phyloP scores from a whole-genome alignment of 2,113 vertebrate species.

The Tretioscincus oriximinensis region DNA sequence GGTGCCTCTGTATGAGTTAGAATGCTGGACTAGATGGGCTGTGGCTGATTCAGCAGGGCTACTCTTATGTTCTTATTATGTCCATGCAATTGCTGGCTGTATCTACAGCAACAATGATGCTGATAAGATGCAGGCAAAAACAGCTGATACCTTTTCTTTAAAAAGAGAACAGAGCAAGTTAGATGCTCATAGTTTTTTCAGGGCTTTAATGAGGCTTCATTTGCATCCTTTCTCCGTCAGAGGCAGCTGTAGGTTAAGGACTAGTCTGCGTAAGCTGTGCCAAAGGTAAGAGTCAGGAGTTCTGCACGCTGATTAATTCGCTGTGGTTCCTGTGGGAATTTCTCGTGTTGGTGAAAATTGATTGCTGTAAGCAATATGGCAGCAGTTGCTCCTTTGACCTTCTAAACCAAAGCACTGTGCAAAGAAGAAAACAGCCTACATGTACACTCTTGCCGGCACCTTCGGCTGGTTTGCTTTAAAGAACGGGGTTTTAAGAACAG shows the following conservation, averaged over 20 bases:
- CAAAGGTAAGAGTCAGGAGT: conserved; percentile 70
- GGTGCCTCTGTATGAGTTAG: too few species aligned
- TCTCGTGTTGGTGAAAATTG: conserved; percentile 70
- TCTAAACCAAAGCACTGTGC: conserved; percentile 64
- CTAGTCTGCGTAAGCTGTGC: conserved; percentile 70
- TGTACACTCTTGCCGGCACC: not conserved
- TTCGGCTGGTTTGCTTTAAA: not conserved
- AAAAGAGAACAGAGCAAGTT: not conserved
- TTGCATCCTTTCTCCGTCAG: conserved; percentile 67
- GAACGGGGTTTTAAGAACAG: not conserved
- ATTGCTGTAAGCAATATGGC: conserved; percentile 71
- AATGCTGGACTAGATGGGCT: too few species aligned
- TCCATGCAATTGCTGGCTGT: not conserved
- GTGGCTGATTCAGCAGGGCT: too few species aligned
- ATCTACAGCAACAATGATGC: not conserved
- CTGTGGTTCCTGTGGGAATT: conserved; percentile 65
- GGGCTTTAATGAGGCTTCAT: conserved; percentile 64
- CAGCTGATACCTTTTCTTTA: not conserved
- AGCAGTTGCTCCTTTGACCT: conserved; percentile 59
- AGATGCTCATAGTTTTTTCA: conserved; percentile 55
- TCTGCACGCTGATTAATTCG: conserved; percentile 72
- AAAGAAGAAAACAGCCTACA: conserved; percentile 1
- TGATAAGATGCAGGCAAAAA: not conserved
- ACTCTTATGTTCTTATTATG: too few species aligned
- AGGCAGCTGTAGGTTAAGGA: conserved; percentile 71